phyloP scores from a whole-genome alignment of 2,888 invertebrate genomes.

The Dicyrtoma fusca region DNA sequence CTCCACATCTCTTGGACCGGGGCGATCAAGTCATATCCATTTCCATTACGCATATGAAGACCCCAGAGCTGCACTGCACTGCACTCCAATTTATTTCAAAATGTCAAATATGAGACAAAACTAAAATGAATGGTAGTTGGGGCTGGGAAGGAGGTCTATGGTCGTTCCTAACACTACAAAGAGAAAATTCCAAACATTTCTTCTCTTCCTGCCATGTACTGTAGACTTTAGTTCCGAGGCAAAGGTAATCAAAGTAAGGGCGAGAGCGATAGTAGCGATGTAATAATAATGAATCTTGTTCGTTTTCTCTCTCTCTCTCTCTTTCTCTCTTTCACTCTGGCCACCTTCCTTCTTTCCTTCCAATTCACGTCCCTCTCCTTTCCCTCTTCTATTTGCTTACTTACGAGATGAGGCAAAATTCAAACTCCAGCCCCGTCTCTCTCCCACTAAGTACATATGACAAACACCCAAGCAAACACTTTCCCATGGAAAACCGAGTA shows the following conservation, averaged over 20 bases:
- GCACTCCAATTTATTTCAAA: constrained; percentile 26
- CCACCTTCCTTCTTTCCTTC: constrained; percentile 24
- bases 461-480: too few species aligned
- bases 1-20: too few species aligned
- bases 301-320: constrained; percentile 18
- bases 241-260: constrained; percentile 33
- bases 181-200: constrained; percentile 18
- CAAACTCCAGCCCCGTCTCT: too few species aligned
- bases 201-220: constrained; percentile 9
- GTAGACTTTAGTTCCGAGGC: constrained; percentile 3
- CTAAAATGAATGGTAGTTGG: background rate
- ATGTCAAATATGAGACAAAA: constrained; percentile 29
- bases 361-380: constrained; percentile 28
- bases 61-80: too few species aligned
- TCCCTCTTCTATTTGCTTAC: background rate
- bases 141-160: too few species aligned
- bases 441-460: too few species aligned
- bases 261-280: constrained; percentile 19
- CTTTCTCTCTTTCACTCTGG: background rate
- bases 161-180: constrained; percentile 12
- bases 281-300: constrained; percentile 33
- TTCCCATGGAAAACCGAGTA: too few species aligned
- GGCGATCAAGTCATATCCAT: too few species aligned
- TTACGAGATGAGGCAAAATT: background rate
- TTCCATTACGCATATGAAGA: too few species aligned